Percentiles rank a stretch among this genome's conserved stretches.
phyloP scores from a whole-genome alignment of 2,888 invertebrate genomes.

The Pelosia muscerda region DNA sequence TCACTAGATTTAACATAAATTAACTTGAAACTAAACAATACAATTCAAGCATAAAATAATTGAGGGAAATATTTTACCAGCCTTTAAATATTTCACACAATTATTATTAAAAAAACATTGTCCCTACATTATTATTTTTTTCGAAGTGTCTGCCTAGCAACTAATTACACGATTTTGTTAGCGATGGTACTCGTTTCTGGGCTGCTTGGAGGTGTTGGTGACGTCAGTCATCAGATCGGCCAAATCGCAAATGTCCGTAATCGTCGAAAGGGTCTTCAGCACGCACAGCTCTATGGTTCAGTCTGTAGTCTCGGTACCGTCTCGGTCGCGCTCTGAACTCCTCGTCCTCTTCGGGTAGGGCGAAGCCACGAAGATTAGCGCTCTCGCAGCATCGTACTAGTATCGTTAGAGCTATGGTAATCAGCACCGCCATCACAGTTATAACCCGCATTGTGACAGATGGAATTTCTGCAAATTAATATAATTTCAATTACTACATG shows the following conservation, averaged over 20 bases:
- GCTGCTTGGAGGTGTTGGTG: constrained; percentile 38
- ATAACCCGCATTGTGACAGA: constrained; percentile 65
- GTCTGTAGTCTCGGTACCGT: constrained; percentile 88
- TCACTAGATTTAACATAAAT: background rate
- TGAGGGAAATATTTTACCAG: constrained; percentile 71
- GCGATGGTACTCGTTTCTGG: constrained; percentile 41
- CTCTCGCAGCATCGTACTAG: constrained; percentile 67
- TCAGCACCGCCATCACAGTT: constrained; percentile 62
- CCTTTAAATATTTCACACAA: constrained; percentile 65
- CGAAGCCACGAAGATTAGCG: constrained; percentile 59
- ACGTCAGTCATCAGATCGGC: constrained; percentile 86
- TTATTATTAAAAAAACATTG: background rate
- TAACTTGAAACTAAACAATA: background rate
- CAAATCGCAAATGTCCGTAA: constrained; percentile 92
- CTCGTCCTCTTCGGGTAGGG: constrained; percentile 72
- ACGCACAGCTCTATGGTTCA: constrained; percentile 76
- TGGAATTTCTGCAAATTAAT: constrained; percentile 7
- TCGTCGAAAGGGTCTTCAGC: constrained; percentile 91
- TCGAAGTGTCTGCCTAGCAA: constrained; percentile 16
- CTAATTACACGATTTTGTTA: constrained; percentile 47
- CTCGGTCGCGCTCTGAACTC: constrained; percentile 65
- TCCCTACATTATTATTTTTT: background rate
- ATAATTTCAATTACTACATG: background rate
- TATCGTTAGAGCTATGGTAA: constrained; percentile 61
- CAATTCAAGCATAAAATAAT: constrained; percentile 8